Evolutionary conservation across 2,888 invertebrate species (phyloP), one percentile per base, ranked within the genome.

Genomic region (Pimpla rufipes): DNA sequence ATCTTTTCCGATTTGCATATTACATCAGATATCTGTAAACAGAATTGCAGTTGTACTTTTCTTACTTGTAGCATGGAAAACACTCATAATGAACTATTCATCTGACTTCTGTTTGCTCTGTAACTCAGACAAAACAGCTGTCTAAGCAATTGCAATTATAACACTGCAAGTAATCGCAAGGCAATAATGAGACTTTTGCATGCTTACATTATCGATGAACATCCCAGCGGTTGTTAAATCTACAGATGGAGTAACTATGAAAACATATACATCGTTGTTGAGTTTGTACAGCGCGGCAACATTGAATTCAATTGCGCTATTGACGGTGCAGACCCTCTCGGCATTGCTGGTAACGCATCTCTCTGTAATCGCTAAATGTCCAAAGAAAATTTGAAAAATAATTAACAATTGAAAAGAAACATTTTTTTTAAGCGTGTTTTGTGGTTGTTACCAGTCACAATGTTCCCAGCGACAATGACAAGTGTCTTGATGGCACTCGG

Each of bases 391-490:
- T 23, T 11, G 86, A 83, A 81, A 71, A 55, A 35, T 40, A 70
- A 68, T 73, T 29, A 67, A n/a, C 13, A 71, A 47, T 57, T 18
- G 23, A 59, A 13, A 59, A 55, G n/a, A 66, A 29, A 55, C 62
- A 50, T 47, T 8, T 59, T 37, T 50, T 45, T 2, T 23, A 13
- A 1, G 55, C 11, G 3, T 16, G 29, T 35, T 1, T 37, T 4
- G 37, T 50, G 57, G 70, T 74, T 84, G 78, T 85, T 90, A 92
- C 93, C 90, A 37, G 84, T 88, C 18, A 90, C 85, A 23, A 90
- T 82, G 66, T 90, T 88, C 0, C 91, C 90, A 85, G 92, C 92
- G 2, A 92, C 80, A 35, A 93, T 16, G 35, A 92, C 79, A 2
- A 93, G 85, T 29, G 88, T 91, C 21, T 90, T 82, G 6, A 93